Base-by-base conservation (phyloP, 1,140 invertebrate species). In the Drosophila miranda region DNA sequence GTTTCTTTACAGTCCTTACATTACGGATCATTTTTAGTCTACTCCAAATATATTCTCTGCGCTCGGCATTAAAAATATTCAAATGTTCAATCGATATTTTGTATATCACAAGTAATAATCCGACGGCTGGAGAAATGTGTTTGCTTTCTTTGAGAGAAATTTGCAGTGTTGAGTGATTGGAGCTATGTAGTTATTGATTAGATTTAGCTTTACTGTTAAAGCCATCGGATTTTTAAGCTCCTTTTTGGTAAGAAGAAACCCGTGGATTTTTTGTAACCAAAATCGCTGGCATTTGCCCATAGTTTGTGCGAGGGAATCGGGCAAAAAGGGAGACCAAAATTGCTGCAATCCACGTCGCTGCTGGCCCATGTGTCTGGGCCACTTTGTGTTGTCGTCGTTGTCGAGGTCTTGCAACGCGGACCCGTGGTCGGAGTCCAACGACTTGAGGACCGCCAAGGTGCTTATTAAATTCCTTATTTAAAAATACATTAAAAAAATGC, bases 381-480 rank as follows among this genome's bases (percentile, higher is more conserved):
- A 82, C 82, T 88, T 87, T 88, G 75, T 62, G 78, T 78, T 88
- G 78, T 87, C 82, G 83, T 83, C 73, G 75, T 82, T 67, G 77
- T 74, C 70, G 76, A 68, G 34, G 64, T 67, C 64, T 68, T 69
- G 66, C 63, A 69, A 69, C 63, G 41, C 55, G 56, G 34, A 49
- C 48, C 43, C 58, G 75, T 51, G 42, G 57, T 46, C 21, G 44
- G 19, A 50, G 76, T 79, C 70, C 76, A 78, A 70, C 70, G 83
- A 72, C 70, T 59, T 59, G 84, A 83, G 68, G 81, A 72, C 74
- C 74, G 83, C 78, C 82, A 87, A 87, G 82, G 82, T 87, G 82
- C 82, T 87, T 87, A 87, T 87, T 87, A 87, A 88, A 88, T 87
- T 87, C 82, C 82, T 87, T 87, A 87, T 87, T 87, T 87, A 87